Evolutionary conservation across 1,140 invertebrate species (phyloP), one percentile per base, ranked within the genome.

Genomic region (Steinernema khuongi): DNA sequence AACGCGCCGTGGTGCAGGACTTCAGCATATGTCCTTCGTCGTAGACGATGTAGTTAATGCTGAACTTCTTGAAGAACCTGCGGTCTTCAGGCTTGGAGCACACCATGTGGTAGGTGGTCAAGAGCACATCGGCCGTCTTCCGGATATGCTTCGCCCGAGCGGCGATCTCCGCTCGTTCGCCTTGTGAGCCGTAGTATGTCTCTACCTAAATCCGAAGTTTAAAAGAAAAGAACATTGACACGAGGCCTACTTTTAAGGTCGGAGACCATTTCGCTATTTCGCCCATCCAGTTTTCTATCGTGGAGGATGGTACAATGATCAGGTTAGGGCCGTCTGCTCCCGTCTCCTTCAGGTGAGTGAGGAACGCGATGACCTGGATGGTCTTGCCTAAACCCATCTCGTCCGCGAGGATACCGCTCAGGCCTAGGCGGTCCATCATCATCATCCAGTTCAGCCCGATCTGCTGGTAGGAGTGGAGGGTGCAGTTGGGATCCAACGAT

Each of bases 11-110:
- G 36, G 91, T 90, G 93, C 97, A 97, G 85, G 97, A 97, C 86
- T 97, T 97, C 4, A 97, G 87, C 93, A 97, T 95, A 81, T 98
- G 95, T 0, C 94, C 95, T 86, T 98, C 95, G 86, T 98, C 95
- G 85, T 96, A 96, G 30, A 98, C 89, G 0, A 95, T 92, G 84
- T 96, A 97, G 81, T 95, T 90, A 82, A 97, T 91, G 19, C 90
- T 89, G 68, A 94, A 90, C 32, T 93, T 91, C 68, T 93, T 91
- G 86, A 97, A 96, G 86, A 97, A 90, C 81, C 91, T 91, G 43
- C 92, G 89, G 85, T 97, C 95, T 80, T 96, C 94, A 0, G 91
- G 89, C 78, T 90, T 91, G 76, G 91, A 93, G 17, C 88, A 89
- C 2, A 93, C 89, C 85, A 82, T 83, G 60, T 83, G 79, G 77